Evolutionary conservation across 2,888 invertebrate species (phyloP), one percentile per base, ranked within the genome.

Genomic region (Meganola albula): DNA sequence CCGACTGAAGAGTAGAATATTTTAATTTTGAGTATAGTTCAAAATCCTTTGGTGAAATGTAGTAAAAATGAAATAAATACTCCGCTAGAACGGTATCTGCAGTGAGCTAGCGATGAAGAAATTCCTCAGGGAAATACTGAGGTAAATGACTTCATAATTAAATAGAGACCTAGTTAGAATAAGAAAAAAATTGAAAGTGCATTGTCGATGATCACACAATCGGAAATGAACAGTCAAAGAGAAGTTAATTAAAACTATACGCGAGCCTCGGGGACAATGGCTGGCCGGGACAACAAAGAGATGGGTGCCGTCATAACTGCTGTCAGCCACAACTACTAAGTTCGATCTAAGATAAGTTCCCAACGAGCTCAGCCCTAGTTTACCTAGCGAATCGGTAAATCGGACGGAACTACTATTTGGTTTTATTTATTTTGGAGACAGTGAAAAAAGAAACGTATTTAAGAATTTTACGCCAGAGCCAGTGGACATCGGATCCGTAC

Each of bases 231-330:
- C 68, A 71, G 63, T 67, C 63, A 64, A 68, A 67, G 69, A 57
- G 53, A 61, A 67, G 63, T 79, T 78, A 78, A 79, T 79, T 78
- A 75, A 77, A 80, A 77, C 73, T 73, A 74, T 75, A 63, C 66
- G 55, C 59, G 49, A 63, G 54, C 53, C 54, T 60, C 52, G 52
- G 61, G 63, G 67, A 69, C 71, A 71, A 71, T 67, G 63, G 55
- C 50, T 62, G 62, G 44, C 55, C 51, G 57, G 57, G 63, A 76
- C 71, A 69, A 72, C 74, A 72, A 74, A 70, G 69, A 65, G 58
- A 60, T 58, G 62, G 56, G 52, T 55, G 55, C 55, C 58, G 55
- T 71, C 72, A 71, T 65, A 73, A 67, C 74, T 61, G 63, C 64
- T 63, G 70, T 69, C 74, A 69, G 63, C 64, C 58, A 54, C 66